These are phyloP conservation scores for Cynopterus sphinx DNA, from an alignment of 2,797 vertebrate species.

Conservation along the genomic window DNA sequence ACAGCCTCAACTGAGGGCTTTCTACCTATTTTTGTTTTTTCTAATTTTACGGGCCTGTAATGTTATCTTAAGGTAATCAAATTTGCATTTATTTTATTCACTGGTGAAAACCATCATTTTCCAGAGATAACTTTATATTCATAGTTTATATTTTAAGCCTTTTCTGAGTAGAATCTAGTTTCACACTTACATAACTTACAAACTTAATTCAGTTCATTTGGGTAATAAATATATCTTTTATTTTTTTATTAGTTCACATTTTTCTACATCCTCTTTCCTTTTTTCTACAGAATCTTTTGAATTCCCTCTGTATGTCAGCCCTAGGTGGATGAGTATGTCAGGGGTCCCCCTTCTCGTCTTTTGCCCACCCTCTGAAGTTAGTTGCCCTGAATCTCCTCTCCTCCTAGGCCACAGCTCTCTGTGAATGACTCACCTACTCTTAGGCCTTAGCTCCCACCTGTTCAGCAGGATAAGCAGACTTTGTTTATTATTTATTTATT, in stretches of 20 bases:
- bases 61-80: neutral
- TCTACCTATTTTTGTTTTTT: neutral
- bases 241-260: neutral
- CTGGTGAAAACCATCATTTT: neutral
- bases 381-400: neutral
- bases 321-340: neutral
- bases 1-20: neutral
- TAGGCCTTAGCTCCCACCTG: neutral
- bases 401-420: neutral
- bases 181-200: neutral
- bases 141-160: neutral
- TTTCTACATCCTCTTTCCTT: neutral
- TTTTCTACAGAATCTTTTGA: neutral
- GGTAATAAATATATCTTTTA: neutral
- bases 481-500: neutral
- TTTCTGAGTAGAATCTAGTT: neutral
- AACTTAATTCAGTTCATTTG: neutral
- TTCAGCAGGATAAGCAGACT: slow-evolving; percentile 8
- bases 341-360: neutral
- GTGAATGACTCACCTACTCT: neutral
- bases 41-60: slow-evolving; percentile 1
- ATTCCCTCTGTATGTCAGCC: neutral
- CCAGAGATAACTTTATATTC: neutral
- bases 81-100: slow-evolving; percentile 19
- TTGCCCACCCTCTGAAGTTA: neutral